These are phyloP conservation scores for Ophion slaviceki DNA, from an alignment of 2,888 invertebrate genomes.

Conservation along the genomic window DNA sequence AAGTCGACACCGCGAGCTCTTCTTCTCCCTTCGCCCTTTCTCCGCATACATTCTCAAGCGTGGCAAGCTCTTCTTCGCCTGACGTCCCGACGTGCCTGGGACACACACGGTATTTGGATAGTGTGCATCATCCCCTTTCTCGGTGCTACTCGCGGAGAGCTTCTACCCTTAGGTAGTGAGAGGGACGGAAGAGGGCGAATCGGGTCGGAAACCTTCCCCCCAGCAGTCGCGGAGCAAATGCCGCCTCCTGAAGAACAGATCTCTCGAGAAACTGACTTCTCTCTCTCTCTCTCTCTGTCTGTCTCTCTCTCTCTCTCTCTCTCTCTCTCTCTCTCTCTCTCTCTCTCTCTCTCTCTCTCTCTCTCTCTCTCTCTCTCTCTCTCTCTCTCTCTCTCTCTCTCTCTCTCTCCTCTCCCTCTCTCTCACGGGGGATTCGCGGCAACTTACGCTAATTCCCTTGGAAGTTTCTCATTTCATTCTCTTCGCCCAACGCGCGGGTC, in stretches of 20 bases:
- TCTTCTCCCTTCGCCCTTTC: slow-evolving; percentile 10
- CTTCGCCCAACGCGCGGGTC: slow-evolving; percentile 47
- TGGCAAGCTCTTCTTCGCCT: slow-evolving; percentile 34
- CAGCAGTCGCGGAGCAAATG: slow-evolving; percentile 23
- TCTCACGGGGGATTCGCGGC: slow-evolving; percentile 53
- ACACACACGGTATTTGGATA: slow-evolving; percentile 21
- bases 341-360: background rate
- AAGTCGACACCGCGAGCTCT: slow-evolving; percentile 25
- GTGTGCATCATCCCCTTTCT: slow-evolving; percentile 40
- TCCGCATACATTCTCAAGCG: background rate
- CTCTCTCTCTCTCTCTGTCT: slow-evolving; percentile 6
- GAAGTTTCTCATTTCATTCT: slow-evolving; percentile 68
- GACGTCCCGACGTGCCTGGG: slow-evolving; percentile 61
- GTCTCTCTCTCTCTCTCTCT: background rate
- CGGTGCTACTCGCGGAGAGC: slow-evolving; percentile 2
- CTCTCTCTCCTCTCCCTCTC: background rate
- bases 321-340: too few species aligned
- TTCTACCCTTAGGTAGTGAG: too few species aligned
- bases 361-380: too few species aligned
- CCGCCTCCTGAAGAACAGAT: background rate
- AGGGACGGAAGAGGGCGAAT: slow-evolving; percentile 17
- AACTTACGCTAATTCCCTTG: slow-evolving; percentile 69
- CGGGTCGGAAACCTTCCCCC: slow-evolving; percentile 41
- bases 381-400: background rate
- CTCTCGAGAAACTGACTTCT: slow-evolving; percentile 40